Percentiles rank a stretch among this genome's conserved stretches.
These are phyloP conservation scores for Drosophila acutilabella DNA, from an alignment of 2,888 invertebrate genomes.

Conservation along the genomic window DNA sequence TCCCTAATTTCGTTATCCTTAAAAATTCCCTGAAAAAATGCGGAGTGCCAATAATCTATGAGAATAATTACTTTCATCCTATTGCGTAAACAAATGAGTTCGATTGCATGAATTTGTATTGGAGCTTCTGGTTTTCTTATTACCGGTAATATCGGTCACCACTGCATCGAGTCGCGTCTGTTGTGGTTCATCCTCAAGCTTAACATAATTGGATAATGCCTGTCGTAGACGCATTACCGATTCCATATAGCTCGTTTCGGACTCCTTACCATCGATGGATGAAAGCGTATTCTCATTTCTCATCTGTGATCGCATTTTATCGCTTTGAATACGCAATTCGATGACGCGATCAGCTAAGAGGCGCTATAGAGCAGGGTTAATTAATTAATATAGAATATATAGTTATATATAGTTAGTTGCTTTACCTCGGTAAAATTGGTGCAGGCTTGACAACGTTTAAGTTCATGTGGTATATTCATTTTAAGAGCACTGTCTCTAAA, in stretches of 20 bases:
- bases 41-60: no score
- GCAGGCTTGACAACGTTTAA: constrained; percentile 4
- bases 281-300: neutral
- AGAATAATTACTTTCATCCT: neutral
- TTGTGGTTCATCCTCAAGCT: neutral
- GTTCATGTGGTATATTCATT: constrained; percentile 6
- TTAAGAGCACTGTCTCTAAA: neutral
- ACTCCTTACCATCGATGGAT: neutral
- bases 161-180: no score
- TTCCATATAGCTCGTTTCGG: neutral
- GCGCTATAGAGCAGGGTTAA: neutral
- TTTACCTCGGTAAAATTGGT: constrained; percentile 7
- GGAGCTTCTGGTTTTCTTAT: neutral
- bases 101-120: neutral
- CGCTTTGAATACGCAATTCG: constrained; percentile 3
- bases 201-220: neutral
- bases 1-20: neutral
- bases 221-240: neutral
- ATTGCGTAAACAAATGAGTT: neutral
- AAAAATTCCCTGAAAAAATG: neutral
- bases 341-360: constrained; percentile 3
- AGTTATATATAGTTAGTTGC: neutral
- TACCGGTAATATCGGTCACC: neutral
- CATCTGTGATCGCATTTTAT: neutral
- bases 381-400: neutral